Conservation (phyloP, 1,140 invertebrate species). For the Polypedilum vanderplanki region DNA sequence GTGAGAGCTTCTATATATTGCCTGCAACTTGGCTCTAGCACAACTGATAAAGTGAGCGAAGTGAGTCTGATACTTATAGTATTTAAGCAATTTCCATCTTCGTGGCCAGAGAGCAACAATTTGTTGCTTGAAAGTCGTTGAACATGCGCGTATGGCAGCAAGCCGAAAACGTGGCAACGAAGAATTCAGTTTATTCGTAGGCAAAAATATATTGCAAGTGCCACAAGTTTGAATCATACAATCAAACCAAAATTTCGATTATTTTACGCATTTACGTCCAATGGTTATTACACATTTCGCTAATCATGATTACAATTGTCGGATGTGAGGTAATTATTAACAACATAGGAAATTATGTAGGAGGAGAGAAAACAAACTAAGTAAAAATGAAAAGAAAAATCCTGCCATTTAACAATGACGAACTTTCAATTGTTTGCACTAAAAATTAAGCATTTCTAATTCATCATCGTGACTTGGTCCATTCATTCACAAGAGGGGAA, state of each 20-base stretch:
- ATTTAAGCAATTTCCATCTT: constrained; percentile 6
- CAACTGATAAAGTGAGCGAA: constrained; percentile 3
- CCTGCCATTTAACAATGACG: not conserved
- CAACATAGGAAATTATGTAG: no score
- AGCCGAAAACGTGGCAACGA: not conserved
- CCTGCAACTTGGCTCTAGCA: constrained; percentile 10
- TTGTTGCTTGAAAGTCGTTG: not conserved
- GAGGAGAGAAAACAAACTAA: no score
- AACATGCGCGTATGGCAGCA: not conserved
- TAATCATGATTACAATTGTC: not conserved
- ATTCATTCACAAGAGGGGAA: not conserved
- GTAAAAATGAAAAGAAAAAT: no score
- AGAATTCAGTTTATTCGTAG: no score
- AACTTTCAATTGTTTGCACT: constrained; percentile 7
- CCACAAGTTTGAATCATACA: no score
- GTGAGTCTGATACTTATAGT: constrained; percentile 17
- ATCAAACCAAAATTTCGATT: not conserved
- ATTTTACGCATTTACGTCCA: constrained; percentile 10
- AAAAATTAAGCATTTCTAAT: not conserved
- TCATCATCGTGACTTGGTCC: not conserved
- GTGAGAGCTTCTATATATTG: not conserved
- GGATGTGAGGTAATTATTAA: constrained; percentile 1
- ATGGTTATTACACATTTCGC: constrained; percentile 19
- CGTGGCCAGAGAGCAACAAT: constrained; percentile 9
- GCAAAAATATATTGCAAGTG: no score